A percentile compares a stretch with the other conserved stretches of the same genome.
phyloP scores from a whole-genome alignment of 1,140 invertebrate species.

The Radopholus similis region DNA sequence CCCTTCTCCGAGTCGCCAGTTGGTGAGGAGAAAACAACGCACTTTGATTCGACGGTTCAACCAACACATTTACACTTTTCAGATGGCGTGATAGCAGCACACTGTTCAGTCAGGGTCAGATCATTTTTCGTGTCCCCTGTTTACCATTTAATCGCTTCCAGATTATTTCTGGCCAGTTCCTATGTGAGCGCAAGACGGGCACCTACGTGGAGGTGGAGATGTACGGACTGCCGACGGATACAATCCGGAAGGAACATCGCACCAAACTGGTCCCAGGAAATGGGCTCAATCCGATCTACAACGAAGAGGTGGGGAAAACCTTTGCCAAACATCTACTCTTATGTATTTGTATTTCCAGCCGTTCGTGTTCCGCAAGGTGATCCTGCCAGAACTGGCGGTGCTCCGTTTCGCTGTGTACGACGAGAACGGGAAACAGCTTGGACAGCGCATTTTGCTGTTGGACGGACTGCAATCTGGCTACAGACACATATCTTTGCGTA shows the following conservation, averaged over 20 bases:
- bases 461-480: constrained; percentile 94
- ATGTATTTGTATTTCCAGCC: constrained; percentile 4
- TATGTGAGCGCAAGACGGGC: constrained; percentile 96
- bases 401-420: constrained; percentile 96
- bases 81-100: constrained; percentile 97
- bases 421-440: constrained; percentile 91
- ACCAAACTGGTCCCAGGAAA: constrained; percentile 92
- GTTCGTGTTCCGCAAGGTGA: constrained; percentile 86
- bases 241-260: constrained; percentile 93
- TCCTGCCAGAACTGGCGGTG: constrained; percentile 93
- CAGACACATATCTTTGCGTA: constrained; percentile 90
- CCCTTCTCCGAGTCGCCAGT: constrained; percentile 98
- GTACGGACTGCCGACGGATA: constrained; percentile 85
- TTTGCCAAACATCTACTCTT: background rate
- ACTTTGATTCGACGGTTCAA: background rate
- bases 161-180: constrained; percentile 98
- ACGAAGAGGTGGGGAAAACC: constrained; percentile 80
- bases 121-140: constrained; percentile 14
- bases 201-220: constrained; percentile 99
- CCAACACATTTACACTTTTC: background rate
- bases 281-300: constrained; percentile 93
- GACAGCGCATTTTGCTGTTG: constrained; percentile 91
- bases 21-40: background rate
- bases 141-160: constrained; percentile 59
- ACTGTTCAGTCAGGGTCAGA: constrained; percentile 86